Evolutionary conservation across 2,888 invertebrate genomes (phyloP).

Genomic region (Reticulitermes lucifugus): DNA sequence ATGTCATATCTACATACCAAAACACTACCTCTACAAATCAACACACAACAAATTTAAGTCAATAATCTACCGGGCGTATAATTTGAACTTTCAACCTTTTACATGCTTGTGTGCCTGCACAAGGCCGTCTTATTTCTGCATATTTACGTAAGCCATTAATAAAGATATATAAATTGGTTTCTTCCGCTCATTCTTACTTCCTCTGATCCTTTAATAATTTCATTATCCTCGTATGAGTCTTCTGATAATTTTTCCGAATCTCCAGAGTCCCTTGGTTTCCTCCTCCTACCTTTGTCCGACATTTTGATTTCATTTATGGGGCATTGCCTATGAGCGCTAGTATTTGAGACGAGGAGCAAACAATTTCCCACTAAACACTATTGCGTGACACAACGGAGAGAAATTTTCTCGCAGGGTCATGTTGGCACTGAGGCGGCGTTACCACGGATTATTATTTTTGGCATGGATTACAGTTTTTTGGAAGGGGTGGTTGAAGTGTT

Average conservation of each 20-base stretch:
- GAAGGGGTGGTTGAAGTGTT: not conserved
- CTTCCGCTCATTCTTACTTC: constrained; percentile 27
- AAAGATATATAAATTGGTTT: not conserved
- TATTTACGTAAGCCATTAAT: not conserved
- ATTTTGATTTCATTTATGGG: constrained; percentile 46
- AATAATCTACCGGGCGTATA: not conserved
- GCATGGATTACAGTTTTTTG: too few relatives aligned
- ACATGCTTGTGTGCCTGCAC: not conserved
- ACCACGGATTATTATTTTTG: too few relatives aligned
- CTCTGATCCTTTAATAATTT: constrained; percentile 48
- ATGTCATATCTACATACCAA: not conserved
- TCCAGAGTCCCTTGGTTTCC: constrained; percentile 47
- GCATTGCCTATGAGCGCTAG: not conserved
- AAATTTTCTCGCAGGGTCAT: not conserved
- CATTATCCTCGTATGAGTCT: constrained; percentile 48
- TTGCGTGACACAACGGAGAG: not conserved
- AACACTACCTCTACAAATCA: constrained; percentile 1
- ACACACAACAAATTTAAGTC: constrained; percentile 5
- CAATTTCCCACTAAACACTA: not conserved
- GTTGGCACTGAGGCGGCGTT: not conserved
- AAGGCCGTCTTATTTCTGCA: not conserved
- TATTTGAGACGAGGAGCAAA: not conserved
- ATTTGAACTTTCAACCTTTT: constrained; percentile 32
- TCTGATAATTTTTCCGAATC: constrained; percentile 52
- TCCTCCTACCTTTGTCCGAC: constrained; percentile 49